Conservation (phyloP, 2,797 vertebrate species). For the Hypotaenidia okinawae region DNA sequence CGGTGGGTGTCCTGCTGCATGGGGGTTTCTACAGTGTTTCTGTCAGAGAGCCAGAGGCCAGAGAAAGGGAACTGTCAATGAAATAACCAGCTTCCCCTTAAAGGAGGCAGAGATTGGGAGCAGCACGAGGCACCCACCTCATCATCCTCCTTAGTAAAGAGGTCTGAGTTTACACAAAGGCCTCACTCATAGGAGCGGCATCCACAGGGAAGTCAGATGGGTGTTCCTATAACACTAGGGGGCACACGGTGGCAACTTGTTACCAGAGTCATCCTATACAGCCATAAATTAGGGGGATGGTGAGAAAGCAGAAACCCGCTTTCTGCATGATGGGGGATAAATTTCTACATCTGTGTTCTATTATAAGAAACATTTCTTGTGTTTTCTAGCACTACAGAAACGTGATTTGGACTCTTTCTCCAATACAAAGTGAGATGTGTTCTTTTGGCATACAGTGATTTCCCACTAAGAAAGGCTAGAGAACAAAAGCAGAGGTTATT, state of each 20-base stretch:
- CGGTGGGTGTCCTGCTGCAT: fast-evolving
- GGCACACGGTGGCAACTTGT: fast-evolving
- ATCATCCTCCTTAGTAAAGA: fast-evolving
- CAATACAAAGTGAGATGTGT: background rate
- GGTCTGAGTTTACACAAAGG: fast-evolving
- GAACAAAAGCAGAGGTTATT: background rate
- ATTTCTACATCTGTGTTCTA: background rate
- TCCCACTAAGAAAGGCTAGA: background rate
- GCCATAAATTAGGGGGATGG: background rate
- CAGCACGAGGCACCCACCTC: background rate
- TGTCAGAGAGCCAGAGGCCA: background rate
- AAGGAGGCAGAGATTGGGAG: background rate
- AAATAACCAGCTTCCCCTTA: background rate
- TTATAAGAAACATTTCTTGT: background rate
- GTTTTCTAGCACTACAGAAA: background rate
- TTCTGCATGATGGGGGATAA: background rate
- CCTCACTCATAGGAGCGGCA: fast-evolving
- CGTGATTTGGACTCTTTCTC: background rate
- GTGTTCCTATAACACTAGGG: background rate
- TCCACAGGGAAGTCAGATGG: background rate
- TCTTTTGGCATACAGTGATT: background rate
- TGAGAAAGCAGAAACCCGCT: background rate
- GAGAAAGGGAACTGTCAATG: background rate
- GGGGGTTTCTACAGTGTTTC: background rate
- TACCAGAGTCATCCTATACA: background rate